Conservation (phyloP, 2,113 vertebrate species). For the Sclerurus mexicanus region DNA sequence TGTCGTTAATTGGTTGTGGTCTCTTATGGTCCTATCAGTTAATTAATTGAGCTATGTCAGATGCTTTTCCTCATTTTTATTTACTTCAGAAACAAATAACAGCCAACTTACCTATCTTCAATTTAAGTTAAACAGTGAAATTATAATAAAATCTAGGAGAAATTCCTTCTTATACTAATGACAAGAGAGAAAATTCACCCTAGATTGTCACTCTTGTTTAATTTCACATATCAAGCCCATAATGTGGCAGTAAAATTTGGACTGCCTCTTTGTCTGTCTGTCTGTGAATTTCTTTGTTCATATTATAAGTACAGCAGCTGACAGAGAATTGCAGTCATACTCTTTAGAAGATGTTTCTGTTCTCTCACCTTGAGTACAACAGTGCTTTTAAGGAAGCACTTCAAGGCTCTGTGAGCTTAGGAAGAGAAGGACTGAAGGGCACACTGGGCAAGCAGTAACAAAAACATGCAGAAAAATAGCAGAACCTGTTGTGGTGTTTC, state of each 20-base stretch:
- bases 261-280: neutral
- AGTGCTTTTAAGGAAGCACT: constrained; percentile 6
- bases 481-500: neutral
- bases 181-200: neutral
- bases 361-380: neutral
- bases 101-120: neutral
- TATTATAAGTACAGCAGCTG: rapidly evolving
- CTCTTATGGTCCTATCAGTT: neutral
- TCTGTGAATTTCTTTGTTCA: neutral
- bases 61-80: neutral
- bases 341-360: neutral
- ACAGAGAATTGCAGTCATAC: neutral
- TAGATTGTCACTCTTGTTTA: neutral
- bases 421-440: neutral
- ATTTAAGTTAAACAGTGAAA: neutral
- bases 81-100: neutral
- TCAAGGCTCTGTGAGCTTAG: neutral
- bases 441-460: neutral
- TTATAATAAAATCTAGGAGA: neutral
- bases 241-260: neutral
- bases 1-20: neutral
- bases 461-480: neutral
- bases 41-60: neutral
- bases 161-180: neutral
- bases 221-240: neutral